These are phyloP conservation scores for Nomada hirtipes DNA, from an alignment of 2,888 invertebrate genomes.

Conservation along the genomic window DNA sequence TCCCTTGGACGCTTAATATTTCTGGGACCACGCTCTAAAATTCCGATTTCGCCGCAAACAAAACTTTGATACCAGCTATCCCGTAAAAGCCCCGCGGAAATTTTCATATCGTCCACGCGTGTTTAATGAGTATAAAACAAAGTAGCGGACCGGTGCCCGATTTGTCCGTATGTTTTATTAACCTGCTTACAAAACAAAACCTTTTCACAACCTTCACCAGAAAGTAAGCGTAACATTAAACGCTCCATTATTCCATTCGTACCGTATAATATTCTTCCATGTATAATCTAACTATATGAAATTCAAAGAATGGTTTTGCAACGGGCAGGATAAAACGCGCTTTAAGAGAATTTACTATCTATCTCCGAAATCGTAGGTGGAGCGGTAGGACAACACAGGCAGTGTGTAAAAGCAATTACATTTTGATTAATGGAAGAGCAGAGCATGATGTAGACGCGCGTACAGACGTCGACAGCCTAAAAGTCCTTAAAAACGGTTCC, in stretches of 20 bases:
- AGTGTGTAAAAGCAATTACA: constrained; percentile 15
- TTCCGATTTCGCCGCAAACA: constrained; percentile 42
- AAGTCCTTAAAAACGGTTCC: constrained; percentile 19
- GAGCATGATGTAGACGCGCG: background rate
- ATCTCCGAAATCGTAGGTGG: background rate
- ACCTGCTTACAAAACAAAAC: constrained; percentile 4
- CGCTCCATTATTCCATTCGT: background rate
- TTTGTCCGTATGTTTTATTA: constrained; percentile 15
- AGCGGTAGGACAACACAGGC: background rate
- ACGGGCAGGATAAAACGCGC: no score
- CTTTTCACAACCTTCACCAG: background rate
- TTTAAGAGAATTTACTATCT: background rate
- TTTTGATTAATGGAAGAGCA: constrained; percentile 14
- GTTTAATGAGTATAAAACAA: constrained; percentile 43
- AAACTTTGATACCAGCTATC: background rate
- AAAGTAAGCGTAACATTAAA: constrained; percentile 1
- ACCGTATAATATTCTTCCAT: no score
- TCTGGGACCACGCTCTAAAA: constrained; percentile 26
- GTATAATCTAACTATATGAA: no score
- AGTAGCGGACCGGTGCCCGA: constrained; percentile 10
- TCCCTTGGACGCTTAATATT: constrained; percentile 35
- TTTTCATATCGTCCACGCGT: constrained; percentile 36
- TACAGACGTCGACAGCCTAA: background rate
- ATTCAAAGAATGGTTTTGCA: no score
- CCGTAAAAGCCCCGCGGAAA: constrained; percentile 33